Base-by-base conservation (phyloP, 2,888 invertebrate genomes). In the Macrophya annulata region DNA sequence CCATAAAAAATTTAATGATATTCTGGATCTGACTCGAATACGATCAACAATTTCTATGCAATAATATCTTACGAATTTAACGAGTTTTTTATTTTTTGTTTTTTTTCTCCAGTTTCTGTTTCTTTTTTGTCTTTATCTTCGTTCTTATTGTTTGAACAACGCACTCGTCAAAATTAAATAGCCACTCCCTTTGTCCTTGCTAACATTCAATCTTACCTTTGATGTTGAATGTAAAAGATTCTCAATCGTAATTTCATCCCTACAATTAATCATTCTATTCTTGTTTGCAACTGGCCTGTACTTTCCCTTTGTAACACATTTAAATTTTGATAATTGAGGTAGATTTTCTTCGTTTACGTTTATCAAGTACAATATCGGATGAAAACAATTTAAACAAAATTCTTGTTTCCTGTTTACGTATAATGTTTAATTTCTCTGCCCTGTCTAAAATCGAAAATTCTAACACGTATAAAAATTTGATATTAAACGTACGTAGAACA, bases 101-200 rank as follows among this genome's bases (percentile, higher is more conserved):
- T 77, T 43, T n/a, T n/a, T n/a, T n/a, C n/a, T n/a, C n/a, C n/a
- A n/a, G n/a, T 37, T 59, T 48, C 81, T n/a, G 62, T 62, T 62
- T 77, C 48, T 55, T 62, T 62, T 77, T 43, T 55, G 65, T 84
- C 85, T 85, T 85, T 74, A 59, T 79, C 59, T 25, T 51, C 79
- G 71, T 79, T 48, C 21, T 85, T 71, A 40, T 68, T 21, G 72
- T 40, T 85, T 74, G 21, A 31, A 76, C 48, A 51, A 45, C 48
- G 48, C 21, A 31, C 76, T 76, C 76, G 48, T 76, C 48, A 43
- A 25, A 48, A 45, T 45, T 76, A 51, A n/a, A 45, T 48, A 76
- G 51, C 51, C 48, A 25, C 48, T 48, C 51, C 31, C 51, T 45
- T 76, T 51, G 51, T n/a, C 76, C 31, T 76, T 12, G 25, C 37